Percentiles rank a stretch among this genome's conserved stretches.
Conservation (phyloP, 2,888 invertebrate species). For the Ceriagrion tenellum region DNA sequence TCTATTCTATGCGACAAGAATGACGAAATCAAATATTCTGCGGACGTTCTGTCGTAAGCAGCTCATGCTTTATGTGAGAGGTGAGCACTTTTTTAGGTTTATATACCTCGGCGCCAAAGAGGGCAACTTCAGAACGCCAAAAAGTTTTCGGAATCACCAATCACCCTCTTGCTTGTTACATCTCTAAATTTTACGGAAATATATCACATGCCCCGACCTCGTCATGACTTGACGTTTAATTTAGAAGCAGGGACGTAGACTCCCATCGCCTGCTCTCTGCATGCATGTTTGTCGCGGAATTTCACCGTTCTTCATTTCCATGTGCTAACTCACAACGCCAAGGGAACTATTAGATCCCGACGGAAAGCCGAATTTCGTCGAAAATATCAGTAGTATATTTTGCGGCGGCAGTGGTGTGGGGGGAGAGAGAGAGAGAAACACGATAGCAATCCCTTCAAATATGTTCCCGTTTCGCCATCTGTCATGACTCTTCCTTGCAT, state of each 20-base stretch:
- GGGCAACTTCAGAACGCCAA: neutral
- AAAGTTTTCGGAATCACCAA: neutral
- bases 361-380: neutral
- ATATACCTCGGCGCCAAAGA: neutral
- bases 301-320: neutral
- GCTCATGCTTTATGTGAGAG: neutral
- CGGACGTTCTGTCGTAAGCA: neutral
- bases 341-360: neutral
- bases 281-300: neutral
- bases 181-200: neutral
- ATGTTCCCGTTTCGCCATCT: slow-evolving; percentile 44
- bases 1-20: neutral
- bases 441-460: slow-evolving; percentile 12
- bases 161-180: neutral
- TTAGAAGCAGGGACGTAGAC: neutral
- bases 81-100: neutral
- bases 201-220: neutral
- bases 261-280: neutral
- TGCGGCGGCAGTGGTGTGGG: neutral
- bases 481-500: slow-evolving; percentile 54
- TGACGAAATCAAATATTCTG: neutral
- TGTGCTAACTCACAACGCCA: neutral
- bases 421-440: neutral
- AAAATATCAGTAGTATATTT: neutral
- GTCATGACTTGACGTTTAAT: slow-evolving; percentile 32